Evolutionary conservation across 2,888 invertebrate species (phyloP).

Genomic region (Apomyelois bistriatella): DNA sequence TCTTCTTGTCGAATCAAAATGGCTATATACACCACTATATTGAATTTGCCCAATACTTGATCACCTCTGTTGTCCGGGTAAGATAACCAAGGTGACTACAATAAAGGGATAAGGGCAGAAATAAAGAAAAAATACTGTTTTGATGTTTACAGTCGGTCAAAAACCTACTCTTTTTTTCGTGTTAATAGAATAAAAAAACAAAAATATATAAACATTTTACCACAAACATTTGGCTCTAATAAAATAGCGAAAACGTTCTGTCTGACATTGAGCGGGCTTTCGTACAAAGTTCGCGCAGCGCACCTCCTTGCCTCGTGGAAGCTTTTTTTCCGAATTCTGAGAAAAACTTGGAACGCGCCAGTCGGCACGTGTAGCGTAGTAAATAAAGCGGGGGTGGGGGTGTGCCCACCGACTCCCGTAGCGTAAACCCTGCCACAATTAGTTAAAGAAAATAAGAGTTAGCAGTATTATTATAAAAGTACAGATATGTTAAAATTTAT

Average conservation of each 20-base stretch:
- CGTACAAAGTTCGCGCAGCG: not conserved
- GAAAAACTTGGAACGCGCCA: not conserved
- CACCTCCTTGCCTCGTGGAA: not conserved
- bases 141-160: too few species aligned
- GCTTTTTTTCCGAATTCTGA: slow-evolving; percentile 4
- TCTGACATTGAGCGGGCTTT: not conserved
- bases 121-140: too few species aligned
- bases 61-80: too few species aligned
- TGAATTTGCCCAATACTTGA: too few species aligned
- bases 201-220: not conserved
- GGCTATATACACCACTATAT: too few species aligned
- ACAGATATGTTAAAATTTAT: too few species aligned
- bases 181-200: too few species aligned
- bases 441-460: slow-evolving; percentile 13
- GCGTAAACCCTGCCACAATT: slow-evolving; percentile 8
- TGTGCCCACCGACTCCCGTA: not conserved
- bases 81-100: too few species aligned
- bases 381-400: slow-evolving; percentile 10
- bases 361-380: slow-evolving; percentile 14
- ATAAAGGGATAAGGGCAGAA: too few species aligned
- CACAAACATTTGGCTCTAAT: not conserved
- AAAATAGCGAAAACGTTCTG: not conserved
- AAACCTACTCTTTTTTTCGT: too few species aligned
- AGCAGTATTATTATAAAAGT: not conserved
- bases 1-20: too few species aligned